A percentile compares a stretch with the other conserved stretches of the same genome.
These are phyloP conservation scores for Neostethus bicornis DNA, from an alignment of 2,797 vertebrate species.

Conservation along the genomic window DNA sequence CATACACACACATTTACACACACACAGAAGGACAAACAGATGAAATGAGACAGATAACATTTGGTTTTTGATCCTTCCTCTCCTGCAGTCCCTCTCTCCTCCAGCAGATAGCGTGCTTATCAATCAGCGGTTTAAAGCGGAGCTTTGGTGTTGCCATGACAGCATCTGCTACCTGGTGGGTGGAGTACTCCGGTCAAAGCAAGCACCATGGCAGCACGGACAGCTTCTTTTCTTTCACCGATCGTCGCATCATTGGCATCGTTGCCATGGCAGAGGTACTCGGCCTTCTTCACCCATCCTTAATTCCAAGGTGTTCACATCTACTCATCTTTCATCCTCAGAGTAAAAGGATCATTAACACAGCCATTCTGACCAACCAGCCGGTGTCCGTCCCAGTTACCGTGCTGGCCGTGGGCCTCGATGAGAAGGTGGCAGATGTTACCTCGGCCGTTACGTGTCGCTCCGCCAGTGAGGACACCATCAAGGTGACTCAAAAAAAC, in stretches of 20 bases:
- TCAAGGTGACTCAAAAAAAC: too few species aligned
- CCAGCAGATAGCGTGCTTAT: slow-evolving; percentile 72
- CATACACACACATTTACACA: too few species aligned
- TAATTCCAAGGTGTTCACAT: background rate
- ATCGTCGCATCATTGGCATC: slow-evolving; percentile 73
- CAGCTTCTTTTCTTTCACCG: slow-evolving; percentile 72
- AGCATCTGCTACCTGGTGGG: slow-evolving; percentile 72
- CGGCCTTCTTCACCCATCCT: background rate
- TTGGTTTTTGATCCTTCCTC: slow-evolving; percentile 2
- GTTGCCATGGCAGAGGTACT: slow-evolving; percentile 74
- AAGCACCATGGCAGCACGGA: slow-evolving; percentile 31
- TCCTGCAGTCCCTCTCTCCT: slow-evolving; percentile 56
- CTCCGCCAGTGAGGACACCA: slow-evolving; percentile 69
- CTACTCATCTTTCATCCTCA: slow-evolving; percentile 31
- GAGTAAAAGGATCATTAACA: slow-evolving; percentile 79
- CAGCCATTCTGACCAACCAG: slow-evolving; percentile 75
- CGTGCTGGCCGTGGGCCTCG: slow-evolving; percentile 64
- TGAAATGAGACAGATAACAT: too few species aligned
- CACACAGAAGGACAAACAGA: too few species aligned
- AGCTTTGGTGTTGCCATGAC: slow-evolving; percentile 75
- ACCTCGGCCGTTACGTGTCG: slow-evolving; percentile 75
- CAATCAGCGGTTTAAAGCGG: slow-evolving; percentile 54
- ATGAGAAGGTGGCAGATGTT: slow-evolving; percentile 73
- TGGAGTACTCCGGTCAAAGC: slow-evolving; percentile 67
- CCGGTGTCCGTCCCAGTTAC: slow-evolving; percentile 71